Base-by-base conservation (phyloP, 2,113 vertebrate genomes). In the Xenopus borealis region DNA sequence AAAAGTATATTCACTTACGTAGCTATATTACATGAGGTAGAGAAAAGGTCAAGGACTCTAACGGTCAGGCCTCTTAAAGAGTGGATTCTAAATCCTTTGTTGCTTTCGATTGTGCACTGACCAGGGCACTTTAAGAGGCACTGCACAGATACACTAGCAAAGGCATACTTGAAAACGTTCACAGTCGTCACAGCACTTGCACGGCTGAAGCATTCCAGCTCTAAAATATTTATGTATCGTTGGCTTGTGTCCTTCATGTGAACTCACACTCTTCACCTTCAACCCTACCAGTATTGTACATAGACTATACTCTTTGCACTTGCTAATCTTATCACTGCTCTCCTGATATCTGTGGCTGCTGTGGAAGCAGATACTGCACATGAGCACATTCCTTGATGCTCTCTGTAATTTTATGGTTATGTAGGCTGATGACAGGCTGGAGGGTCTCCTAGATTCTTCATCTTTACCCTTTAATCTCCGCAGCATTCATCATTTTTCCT, bases 381-480 rank as follows among this genome's bases (percentile, higher is more conserved):
- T 67, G 19, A 55, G 19, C 47, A 64, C 74, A 77, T 77, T 70
- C 74, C 33, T 46, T 1, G 30, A 18, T 18, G 10, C 50, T 55
- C 74, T 69, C 10, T 13, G 6, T 44, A 63, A 64, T 77, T 46
- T 44, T 19, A 7, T 45, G 5, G 47, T 23, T 53, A 17, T 69
- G 57, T 44, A 13, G 16, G 18, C 12, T 57, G 67, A 17, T 70
- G 74, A 76, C 66, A 70, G 61, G 10, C 30, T 53, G 10, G 4
- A 77, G 74, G 62, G 61, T 61, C 53, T 62, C 16, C 33, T 19
- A 61, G 47, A 17, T 75, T 20, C 72, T 68, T 23, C 53, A 52
- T 52, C 20, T 55, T 76, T 69, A 62, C 45, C 30, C 53, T 69
- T 44, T 53, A 69, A 59, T 69, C 62, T 57, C 47, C 10, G 14